Base-by-base conservation (phyloP, 2,113 vertebrate genomes). In the Strix uralensis region DNA sequence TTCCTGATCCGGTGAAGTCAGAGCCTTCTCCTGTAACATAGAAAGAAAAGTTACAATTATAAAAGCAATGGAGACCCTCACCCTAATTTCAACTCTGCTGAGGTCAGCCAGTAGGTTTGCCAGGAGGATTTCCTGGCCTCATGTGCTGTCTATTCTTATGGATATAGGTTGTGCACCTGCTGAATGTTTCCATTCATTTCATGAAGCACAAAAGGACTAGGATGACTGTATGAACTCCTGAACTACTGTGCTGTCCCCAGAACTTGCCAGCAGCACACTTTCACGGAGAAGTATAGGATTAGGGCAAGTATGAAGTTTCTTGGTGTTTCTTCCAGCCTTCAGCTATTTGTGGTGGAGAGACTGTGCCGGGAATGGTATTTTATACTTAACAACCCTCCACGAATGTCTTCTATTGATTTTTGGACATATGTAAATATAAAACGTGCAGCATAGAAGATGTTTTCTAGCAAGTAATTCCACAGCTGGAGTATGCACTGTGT, bases 11-110 rank as follows among this genome's bases (percentile, higher is more conserved):
- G 94, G 20, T 42, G 95, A 84, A 67, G 63, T 84, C 59, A 98
- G 81, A 58, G 95, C 80, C 73, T 97, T 97, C 80, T 96, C 97
- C 98, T 98, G 83, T 57, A 95, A 80, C 15, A 58, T 7, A 72
- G 51, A 70, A 95, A 95, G 51, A 95, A 88, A 88, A 79, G 5
- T 67, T 67, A 72, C 18, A 86, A 52, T 96, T 80, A 52, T 25
- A 75, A 69, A 84, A 92, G 67, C 86, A 81, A 72, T 42, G 34
- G 88, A 30, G 80, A 70, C 54, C 15, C 16, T 61, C 38, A 63
- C 78, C 52, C 44, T 90, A 40, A 62, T 92, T 92, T 85, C 95
- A 96, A 4, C 79, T 54, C 51, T 71, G 52, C 57, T 51, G 40
- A 38, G 47, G 20, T 72, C 52, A 59, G 51, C 10, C 36, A 32